Evolutionary conservation across 2,797 vertebrate genomes (phyloP), one percentile per base, ranked within the genome.

Genomic region (Trachops cirrhosus): DNA sequence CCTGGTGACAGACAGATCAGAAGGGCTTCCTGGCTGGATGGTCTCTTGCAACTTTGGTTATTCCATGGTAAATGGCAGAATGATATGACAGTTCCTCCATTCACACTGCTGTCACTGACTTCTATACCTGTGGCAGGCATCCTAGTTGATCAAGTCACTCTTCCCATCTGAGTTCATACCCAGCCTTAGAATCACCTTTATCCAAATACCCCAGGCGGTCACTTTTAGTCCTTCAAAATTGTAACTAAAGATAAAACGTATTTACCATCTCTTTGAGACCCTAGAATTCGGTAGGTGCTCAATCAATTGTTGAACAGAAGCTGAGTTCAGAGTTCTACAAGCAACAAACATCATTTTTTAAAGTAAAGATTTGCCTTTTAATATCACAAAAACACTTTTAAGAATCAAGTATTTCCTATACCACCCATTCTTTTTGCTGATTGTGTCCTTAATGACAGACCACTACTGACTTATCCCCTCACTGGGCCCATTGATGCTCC

Each of bases 321-420:
- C 44, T 88, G 9, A 92, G 16, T 82, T 96, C 73, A 93, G 71
- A 96, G 7, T 41, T 80, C 32, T 41, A 94, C 21, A 50, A 75
- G 12, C 48, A 95, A 24, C 11, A 85, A 93, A 68, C 12, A 32
- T 80, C n/a, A 62, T 78, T 83, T 80, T 46, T 22, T 21, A 62
- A 89, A 93, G 21, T 54, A 73, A 26, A 41, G 12, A 75, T 83
- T 87, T 85, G 21, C 46, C 75, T 85, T 46, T 68, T 68, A 57
- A 4, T 39, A 54, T 73, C 48, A 89, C 24, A 52, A 62, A 94
- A 90, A 96, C 90, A 86, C 34, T 64, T 93, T 82, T 83, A 86
- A 95, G 73, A 79, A 86, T 94, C 68, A 75, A 93, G 26, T 37
- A 29, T 32, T 67, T 91, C 57, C 62, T 70, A 73, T 89, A 22